Evolutionary conservation across 2,113 vertebrate species (phyloP).

Genomic region (Larimichthys crocea): DNA sequence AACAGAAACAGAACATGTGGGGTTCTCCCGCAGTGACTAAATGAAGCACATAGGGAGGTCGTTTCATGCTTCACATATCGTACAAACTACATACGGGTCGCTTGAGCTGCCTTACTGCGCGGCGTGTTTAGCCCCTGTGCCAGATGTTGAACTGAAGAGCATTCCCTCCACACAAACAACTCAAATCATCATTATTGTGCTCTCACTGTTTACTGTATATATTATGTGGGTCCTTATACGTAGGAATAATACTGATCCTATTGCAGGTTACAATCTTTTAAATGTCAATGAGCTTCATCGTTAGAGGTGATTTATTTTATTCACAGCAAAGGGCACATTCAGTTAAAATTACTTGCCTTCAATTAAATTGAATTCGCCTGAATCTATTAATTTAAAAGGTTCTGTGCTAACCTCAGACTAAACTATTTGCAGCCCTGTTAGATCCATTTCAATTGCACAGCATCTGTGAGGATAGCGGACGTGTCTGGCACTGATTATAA

Average conservation of each 20-base stretch:
- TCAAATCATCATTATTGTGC: background rate
- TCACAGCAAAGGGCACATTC: background rate
- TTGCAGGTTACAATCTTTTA: background rate
- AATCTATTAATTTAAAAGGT: slow-evolving; percentile 8
- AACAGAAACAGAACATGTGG: slow-evolving; percentile 12
- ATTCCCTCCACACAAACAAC: background rate
- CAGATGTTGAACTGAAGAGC: slow-evolving; percentile 25
- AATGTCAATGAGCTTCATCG: no score
- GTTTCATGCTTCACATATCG: slow-evolving; percentile 39
- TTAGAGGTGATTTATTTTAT: no score
- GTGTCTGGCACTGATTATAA: slow-evolving; percentile 29
- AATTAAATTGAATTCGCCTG: background rate
- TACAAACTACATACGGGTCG: slow-evolving; percentile 19
- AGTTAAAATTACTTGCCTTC: background rate
- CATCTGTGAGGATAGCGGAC: slow-evolving; percentile 13
- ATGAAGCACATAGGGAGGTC: slow-evolving; percentile 20
- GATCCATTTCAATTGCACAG: slow-evolving; percentile 1
- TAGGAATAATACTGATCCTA: no score
- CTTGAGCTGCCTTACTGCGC: slow-evolving; percentile 18
- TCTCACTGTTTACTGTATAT: background rate
- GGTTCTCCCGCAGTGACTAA: slow-evolving; percentile 22
- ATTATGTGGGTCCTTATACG: background rate
- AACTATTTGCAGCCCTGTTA: slow-evolving; percentile 20
- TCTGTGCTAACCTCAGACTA: background rate
- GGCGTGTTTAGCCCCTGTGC: slow-evolving; percentile 15